Conservation (phyloP, 2,113 vertebrate genomes). For the Vulpes vulpes region DNA sequence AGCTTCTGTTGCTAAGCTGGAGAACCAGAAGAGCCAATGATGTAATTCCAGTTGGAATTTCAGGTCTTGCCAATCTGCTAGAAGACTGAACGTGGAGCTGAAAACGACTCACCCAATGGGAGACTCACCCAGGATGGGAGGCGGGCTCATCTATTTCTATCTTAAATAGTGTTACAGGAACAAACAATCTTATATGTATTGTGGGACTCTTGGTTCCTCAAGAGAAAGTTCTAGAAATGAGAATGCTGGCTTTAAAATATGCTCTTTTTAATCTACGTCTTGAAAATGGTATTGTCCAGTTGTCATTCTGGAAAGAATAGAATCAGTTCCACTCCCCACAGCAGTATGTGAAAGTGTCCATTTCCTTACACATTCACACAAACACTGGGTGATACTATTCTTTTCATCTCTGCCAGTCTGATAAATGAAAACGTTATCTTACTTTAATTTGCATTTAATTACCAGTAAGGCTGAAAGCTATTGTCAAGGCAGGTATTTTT, state of each 20-base stretch:
- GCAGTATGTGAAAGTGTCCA: neutral
- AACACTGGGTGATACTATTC: neutral
- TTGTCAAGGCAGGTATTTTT: constrained; percentile 13
- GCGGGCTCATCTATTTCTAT: neutral
- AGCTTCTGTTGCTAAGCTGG: neutral
- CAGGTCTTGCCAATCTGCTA: neutral
- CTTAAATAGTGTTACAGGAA: neutral
- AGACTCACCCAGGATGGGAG: neutral
- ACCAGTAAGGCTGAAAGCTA: neutral
- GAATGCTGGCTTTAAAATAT: neutral
- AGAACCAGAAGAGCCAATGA: neutral
- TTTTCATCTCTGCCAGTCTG: neutral
- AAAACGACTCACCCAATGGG: neutral
- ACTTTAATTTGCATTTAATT: constrained; percentile 48
- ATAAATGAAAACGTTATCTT: neutral
- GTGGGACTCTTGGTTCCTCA: neutral
- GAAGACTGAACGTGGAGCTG: neutral
- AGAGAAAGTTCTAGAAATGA: constrained; percentile 16
- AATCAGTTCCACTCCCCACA: neutral
- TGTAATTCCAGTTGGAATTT: neutral
- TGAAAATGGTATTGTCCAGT: neutral
- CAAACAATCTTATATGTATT: neutral
- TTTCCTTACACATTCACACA: neutral
- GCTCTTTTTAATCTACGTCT: neutral
- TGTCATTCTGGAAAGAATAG: constrained; percentile 6